Conservation (phyloP, 2,113 vertebrate genomes). For the Syrrhaptes paradoxus region DNA sequence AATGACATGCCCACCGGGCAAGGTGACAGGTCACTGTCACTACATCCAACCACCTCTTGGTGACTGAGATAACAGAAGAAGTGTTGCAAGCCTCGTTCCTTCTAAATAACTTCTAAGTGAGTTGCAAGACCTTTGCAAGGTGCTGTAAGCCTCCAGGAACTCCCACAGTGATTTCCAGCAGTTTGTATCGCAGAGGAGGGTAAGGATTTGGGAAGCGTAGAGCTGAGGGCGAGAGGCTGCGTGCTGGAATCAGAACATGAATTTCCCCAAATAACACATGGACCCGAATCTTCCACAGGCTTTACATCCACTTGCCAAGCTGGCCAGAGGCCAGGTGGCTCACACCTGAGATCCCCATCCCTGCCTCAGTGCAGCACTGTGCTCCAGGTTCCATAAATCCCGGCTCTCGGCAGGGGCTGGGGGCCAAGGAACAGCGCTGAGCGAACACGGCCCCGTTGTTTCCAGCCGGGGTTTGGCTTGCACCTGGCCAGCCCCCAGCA, state of each 20-base stretch:
- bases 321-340: neutral
- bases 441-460: neutral
- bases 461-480: neutral
- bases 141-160: neutral
- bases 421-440: neutral
- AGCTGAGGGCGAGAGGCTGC: neutral
- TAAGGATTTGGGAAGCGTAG: neutral
- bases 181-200: neutral
- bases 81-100: neutral
- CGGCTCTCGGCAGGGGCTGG: neutral
- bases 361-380: neutral
- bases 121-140: neutral
- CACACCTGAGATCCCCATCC: neutral
- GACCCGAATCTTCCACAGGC: neutral
- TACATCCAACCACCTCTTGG: neutral
- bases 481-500: neutral
- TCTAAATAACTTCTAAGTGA: neutral
- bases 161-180: neutral
- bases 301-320: neutral
- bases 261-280: neutral
- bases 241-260: neutral
- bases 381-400: neutral
- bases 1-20: accelerated
- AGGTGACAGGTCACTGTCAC: neutral
- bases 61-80: neutral